Percentiles rank a stretch among this genome's conserved stretches.
phyloP scores from a whole-genome alignment of 2,888 invertebrate species.

The Nomada fabriciana region DNA sequence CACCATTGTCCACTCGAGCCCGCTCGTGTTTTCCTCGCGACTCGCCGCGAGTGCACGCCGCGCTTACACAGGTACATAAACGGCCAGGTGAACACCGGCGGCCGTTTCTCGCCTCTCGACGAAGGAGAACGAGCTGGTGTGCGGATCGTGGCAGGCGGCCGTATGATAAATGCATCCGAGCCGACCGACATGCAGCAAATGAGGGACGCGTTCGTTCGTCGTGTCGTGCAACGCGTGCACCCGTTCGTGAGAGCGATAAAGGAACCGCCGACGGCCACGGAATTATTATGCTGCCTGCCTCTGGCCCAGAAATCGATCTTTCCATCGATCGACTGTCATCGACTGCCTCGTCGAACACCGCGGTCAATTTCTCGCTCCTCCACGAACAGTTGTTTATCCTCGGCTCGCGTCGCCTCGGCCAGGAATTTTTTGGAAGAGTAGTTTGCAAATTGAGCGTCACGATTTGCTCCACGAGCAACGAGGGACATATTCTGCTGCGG shows the following conservation, averaged over 20 bases:
- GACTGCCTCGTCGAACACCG: background rate
- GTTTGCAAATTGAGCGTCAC: no score
- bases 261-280: conserved; percentile 61
- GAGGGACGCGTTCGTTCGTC: conserved; percentile 55
- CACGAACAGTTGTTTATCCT: no score
- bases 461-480: no score
- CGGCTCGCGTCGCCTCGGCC: no score
- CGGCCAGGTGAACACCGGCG: conserved; percentile 45
- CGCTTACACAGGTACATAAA: conserved; percentile 11
- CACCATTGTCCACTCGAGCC: conserved; percentile 72
- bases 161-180: conserved; percentile 73
- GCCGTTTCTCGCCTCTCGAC: conserved; percentile 52
- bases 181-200: conserved; percentile 71
- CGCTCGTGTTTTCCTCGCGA: conserved; percentile 46
- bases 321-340: conserved; percentile 32
- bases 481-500: background rate
- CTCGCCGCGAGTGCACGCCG: conserved; percentile 14
- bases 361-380: no score
- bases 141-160: conserved; percentile 62
- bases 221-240: conserved; percentile 32
- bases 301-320: conserved; percentile 56
- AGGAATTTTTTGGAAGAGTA: background rate
- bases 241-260: conserved; percentile 36
- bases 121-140: conserved; percentile 35
- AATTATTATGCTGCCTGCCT: conserved; percentile 56